Evolutionary conservation across 2,797 vertebrate species (phyloP).

Genomic region (Crenichthys baileyi): DNA sequence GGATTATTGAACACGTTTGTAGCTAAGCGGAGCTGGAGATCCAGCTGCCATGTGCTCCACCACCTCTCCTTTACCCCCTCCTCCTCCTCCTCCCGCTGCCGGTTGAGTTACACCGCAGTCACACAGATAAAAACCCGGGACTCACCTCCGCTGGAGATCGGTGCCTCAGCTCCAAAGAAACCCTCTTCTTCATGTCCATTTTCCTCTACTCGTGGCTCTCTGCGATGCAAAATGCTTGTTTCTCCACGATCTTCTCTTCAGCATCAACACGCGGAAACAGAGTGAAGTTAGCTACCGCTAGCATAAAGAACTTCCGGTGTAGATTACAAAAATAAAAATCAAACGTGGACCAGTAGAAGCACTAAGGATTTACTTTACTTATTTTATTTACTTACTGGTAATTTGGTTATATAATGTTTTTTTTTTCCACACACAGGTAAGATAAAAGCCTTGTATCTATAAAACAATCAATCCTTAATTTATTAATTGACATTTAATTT

Average conservation of each 20-base stretch:
- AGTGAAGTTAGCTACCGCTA: conserved; percentile 25
- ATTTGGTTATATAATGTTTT: neutral
- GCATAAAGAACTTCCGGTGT: neutral
- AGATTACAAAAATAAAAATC: conserved; percentile 30
- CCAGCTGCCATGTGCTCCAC: conserved; percentile 67
- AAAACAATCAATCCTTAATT: neutral
- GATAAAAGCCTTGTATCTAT: neutral
- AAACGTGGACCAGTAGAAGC: rapidly evolving
- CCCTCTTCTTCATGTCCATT: conserved; percentile 91
- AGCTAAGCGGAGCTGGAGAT: conserved; percentile 11
- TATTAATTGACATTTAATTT: conserved; percentile 17
- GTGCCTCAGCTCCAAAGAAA: conserved; percentile 89
- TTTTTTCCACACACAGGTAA: neutral
- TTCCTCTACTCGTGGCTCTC: conserved; percentile 43
- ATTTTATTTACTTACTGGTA: neutral
- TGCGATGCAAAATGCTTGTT: conserved; percentile 32
- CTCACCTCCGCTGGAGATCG: conserved; percentile 88
- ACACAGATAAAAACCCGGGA: conserved; percentile 19
- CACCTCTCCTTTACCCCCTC: conserved; percentile 37
- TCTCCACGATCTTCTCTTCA: conserved; percentile 47
- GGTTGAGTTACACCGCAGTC: conserved; percentile 28
- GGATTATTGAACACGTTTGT: rapidly evolving
- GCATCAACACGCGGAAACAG: conserved; percentile 67
- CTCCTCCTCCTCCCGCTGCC: conserved; percentile 31
- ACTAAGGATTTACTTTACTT: neutral